phyloP scores from a whole-genome alignment of 2,797 vertebrate genomes.

The Halcyon smyrnensis region DNA sequence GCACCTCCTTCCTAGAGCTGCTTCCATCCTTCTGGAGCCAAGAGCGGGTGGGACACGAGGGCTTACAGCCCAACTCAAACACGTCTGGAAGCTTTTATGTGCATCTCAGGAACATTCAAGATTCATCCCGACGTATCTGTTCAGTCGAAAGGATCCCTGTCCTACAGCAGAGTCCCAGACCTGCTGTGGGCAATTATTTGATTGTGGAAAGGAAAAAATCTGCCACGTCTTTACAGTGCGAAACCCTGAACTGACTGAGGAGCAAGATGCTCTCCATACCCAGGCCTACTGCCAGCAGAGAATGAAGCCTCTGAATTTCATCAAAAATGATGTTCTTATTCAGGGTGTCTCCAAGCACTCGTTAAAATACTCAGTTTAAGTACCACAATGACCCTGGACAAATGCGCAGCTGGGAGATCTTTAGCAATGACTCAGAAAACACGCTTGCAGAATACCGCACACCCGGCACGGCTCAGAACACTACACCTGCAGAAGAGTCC shows the following conservation, averaged over 20 bases:
- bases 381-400: neutral
- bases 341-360: neutral
- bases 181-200: neutral
- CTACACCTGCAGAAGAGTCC: neutral
- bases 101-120: fast-evolving
- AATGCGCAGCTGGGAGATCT: neutral
- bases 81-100: neutral
- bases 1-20: neutral
- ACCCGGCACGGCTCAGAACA: neutral
- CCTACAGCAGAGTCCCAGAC: neutral
- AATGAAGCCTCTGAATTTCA: neutral
- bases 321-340: neutral
- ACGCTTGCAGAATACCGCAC: neutral
- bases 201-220: neutral
- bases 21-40: neutral
- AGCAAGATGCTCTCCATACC: neutral
- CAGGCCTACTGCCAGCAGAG: neutral
- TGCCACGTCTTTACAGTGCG: neutral
- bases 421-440: neutral
- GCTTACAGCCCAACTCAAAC: neutral
- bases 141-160: neutral
- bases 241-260: neutral
- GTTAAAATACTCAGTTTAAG: neutral
- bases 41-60: fast-evolving
- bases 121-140: fast-evolving